Evolutionary conservation across 2,113 vertebrate genomes (phyloP).

Genomic region (Bothrops jararaca): DNA sequence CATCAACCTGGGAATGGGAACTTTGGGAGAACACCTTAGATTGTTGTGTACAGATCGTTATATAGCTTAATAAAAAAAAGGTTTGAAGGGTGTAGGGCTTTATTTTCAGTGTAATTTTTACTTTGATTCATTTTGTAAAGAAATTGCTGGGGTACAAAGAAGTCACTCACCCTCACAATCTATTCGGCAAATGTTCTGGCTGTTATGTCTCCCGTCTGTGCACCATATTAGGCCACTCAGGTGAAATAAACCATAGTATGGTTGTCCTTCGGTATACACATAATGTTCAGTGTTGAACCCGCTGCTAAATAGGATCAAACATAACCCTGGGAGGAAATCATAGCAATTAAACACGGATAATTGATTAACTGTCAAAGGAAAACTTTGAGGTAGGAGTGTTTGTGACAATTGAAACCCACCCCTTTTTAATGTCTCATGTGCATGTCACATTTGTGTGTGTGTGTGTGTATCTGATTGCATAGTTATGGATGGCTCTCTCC

Average conservation of each 20-base stretch:
- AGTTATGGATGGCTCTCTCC: not conserved
- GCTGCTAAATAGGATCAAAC: not conserved
- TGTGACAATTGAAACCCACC: not conserved
- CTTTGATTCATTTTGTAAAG: too few species aligned
- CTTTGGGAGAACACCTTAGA: not conserved
- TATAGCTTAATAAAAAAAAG: not conserved
- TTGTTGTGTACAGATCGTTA: not conserved
- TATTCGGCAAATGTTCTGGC: not conserved
- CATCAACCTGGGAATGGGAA: too few species aligned
- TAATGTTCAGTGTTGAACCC: not conserved
- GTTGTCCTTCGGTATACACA: not conserved
- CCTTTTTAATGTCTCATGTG: not conserved
- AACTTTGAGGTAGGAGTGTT: not conserved
- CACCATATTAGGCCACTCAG: slow-evolving; percentile 6
- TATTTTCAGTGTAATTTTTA: not conserved
- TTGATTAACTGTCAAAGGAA: not conserved
- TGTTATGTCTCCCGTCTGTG: not conserved
- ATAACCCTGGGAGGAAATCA: slow-evolving; percentile 8
- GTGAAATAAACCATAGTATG: slow-evolving; percentile 9
- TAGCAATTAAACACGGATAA: not conserved
- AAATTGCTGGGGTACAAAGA: not conserved
- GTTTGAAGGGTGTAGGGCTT: not conserved
- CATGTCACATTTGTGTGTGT: too few species aligned
- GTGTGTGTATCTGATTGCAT: too few species aligned
- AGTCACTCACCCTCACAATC: slow-evolving; percentile 10